A percentile compares a stretch with the other conserved stretches of the same genome.
Evolutionary conservation across 2,113 vertebrate genomes (phyloP).

Genomic region (Arothron firmamentum): DNA sequence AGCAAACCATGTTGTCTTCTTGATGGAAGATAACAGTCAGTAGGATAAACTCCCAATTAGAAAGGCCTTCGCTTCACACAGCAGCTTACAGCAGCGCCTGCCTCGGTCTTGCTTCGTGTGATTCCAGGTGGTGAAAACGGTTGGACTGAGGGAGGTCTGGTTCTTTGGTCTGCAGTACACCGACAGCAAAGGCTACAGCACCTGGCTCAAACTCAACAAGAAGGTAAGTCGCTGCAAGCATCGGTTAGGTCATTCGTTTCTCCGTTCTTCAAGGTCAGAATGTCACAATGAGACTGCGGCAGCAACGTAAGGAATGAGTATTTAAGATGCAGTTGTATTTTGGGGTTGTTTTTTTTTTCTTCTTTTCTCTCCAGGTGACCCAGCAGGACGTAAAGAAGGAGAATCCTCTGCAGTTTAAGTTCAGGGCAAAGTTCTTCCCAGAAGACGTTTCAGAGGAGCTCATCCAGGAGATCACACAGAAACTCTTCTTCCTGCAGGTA

Average conservation of each 20-base stretch:
- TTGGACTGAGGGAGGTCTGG: constrained; percentile 96
- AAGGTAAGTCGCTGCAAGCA: constrained; percentile 75
- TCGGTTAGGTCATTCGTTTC: not conserved
- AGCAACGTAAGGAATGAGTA: no score
- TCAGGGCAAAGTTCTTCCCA: constrained; percentile 96
- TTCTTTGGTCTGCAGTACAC: constrained; percentile 97
- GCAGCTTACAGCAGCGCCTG: no score
- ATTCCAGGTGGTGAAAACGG: constrained; percentile 93
- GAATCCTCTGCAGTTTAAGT: constrained; percentile 95
- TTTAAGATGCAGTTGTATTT: no score
- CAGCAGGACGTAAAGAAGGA: constrained; percentile 98
- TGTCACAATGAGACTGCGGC: not conserved
- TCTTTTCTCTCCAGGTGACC: constrained; percentile 78
- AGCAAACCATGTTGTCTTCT: not conserved
- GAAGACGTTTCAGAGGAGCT: constrained; percentile 98
- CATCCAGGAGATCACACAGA: constrained; percentile 98
- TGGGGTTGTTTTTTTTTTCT: not conserved
- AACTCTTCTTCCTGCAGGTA: constrained; percentile 98
- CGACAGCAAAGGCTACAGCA: constrained; percentile 96
- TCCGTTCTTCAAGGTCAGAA: no score
- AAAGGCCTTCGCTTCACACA: no score
- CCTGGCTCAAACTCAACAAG: constrained; percentile 98
- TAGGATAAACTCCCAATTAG: no score
- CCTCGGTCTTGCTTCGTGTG: not conserved
- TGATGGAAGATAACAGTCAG: no score